phyloP scores from a whole-genome alignment of 2,797 vertebrate species.

The Alauda arvensis region DNA sequence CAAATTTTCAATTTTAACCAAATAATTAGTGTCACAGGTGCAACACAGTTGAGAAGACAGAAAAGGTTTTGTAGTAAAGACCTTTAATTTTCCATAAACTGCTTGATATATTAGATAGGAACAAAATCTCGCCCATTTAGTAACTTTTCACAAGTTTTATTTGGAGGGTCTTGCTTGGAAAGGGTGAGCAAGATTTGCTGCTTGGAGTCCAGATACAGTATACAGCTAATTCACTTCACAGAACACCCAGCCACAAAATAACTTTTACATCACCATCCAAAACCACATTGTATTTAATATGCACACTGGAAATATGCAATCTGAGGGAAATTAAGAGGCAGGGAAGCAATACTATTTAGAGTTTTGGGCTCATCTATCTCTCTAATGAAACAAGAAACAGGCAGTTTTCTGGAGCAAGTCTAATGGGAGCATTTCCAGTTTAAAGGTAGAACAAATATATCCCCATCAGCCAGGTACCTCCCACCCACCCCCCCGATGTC shows the following conservation, averaged over 20 bases:
- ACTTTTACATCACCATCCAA: background rate
- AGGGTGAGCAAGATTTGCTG: background rate
- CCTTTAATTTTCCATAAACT: background rate
- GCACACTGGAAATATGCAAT: background rate
- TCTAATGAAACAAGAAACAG: background rate
- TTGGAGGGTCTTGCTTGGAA: background rate
- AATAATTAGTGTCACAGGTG: slow-evolving; percentile 33
- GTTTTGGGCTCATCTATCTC: background rate
- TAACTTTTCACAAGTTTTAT: background rate
- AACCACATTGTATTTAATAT: background rate
- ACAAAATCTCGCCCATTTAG: background rate
- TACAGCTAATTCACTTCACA: background rate
- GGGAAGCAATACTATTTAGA: background rate
- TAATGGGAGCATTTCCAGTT: background rate
- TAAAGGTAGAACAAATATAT: background rate
- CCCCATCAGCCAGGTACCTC: background rate
- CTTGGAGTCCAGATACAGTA: background rate
- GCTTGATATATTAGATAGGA: background rate
- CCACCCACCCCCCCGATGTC: background rate
- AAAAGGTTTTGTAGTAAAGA: background rate
- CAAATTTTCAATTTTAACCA: slow-evolving; percentile 34
- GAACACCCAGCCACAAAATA: background rate
- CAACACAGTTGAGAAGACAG: background rate
- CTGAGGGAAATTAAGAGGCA: background rate
- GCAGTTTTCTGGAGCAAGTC: background rate